Evolutionary conservation across 2,888 invertebrate genomes (phyloP), one percentile per base, ranked within the genome.

Genomic region (Acronicta leporina): DNA sequence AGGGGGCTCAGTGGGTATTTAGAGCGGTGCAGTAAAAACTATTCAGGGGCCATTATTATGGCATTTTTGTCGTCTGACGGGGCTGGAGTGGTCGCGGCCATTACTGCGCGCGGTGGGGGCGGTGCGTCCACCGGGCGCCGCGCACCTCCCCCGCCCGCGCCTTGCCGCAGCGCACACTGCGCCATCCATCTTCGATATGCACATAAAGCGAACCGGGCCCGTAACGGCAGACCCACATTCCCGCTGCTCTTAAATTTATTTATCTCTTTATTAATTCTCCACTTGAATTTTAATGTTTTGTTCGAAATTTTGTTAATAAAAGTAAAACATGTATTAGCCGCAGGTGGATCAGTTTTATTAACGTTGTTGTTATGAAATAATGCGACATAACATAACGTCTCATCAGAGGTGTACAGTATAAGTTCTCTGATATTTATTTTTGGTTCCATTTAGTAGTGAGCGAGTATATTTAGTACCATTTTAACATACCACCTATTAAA

Each of bases 41-140:
- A 92, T 93, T 94, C 90, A 86, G 90, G 90, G 88, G 84, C 91
- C 94, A 94, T 94, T 93, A 94, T 94, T 92, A 94, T 94, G 92
- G 94, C 95, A 94, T 94, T 94, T 95, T 95, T 95, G 94, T 94
- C 95, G 94, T 93, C 93, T 94, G 93, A 92, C 92, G 88, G 92
- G 91, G 89, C 87, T 87, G 89, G 87, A 88, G 88, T 90, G 88
- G 91, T 88, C 89, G 92, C 92, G 91, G 92, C 94, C 94, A 92
- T 94, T 91, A 91, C 86, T 81, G 84, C 69, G 83, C 81, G 85
- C 80, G 81, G 82, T 75, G 84, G 86, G 87, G 85, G 81, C 83
- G 78, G 83, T 76, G 85, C 73, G 73, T 72, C 80, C 71, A 73
- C 79, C 74, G 74, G 59, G 64, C 68, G 78, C 67, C 74, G 68